Evolutionary conservation across 2,888 invertebrate genomes (phyloP), one percentile per base, ranked within the genome.

Genomic region (Phortica okadai): DNA sequence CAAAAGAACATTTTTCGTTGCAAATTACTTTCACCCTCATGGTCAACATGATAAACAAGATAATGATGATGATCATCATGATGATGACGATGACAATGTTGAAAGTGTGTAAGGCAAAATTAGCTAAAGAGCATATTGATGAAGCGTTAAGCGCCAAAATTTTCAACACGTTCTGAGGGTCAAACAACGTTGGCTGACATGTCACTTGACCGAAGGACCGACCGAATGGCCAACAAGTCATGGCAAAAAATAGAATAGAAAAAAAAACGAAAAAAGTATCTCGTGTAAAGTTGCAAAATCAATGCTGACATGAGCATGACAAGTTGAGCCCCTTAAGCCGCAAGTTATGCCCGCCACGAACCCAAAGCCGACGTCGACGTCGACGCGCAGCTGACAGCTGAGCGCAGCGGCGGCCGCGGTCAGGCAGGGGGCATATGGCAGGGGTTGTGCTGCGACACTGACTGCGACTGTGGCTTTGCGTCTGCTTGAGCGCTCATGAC

Each of bases 311-410:
- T 84, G 83, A 81, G 86, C 88, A 85, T 89, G 89, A 89, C 87
- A 89, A 88, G 86, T 89, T 89, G 88, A 89, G 84, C 87, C 88
- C 87, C 86, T 89, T 89, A 89, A 89, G 88, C 88, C 87, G 87
- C 83, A 85, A 87, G 87, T 87, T 86, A 86, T 86, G 85, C 85
- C 83, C 85, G 83, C 85, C 86, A 86, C 85, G 86, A 81, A 85
- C 82, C 80, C 76, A 79, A 64, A 72, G 74, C 74, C 73, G 3
- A n/a, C 41, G 11, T 21, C 21, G 21, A 21, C 21, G 21, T 21
- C 21, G 21, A 21, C 21, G 21, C 50, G 45, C 70, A 72, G 56
- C 56, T 62, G 25, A 10, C n/a, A 14, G 16, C 56, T 16, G 6
- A 56, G 56, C n/a, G 33, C 33, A 5, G 3, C 33, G 33, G 33